A percentile compares a stretch with the other conserved stretches of the same genome.
Evolutionary conservation across 1,140 invertebrate species (phyloP).

Genomic region (Aleiodes sp.): DNA sequence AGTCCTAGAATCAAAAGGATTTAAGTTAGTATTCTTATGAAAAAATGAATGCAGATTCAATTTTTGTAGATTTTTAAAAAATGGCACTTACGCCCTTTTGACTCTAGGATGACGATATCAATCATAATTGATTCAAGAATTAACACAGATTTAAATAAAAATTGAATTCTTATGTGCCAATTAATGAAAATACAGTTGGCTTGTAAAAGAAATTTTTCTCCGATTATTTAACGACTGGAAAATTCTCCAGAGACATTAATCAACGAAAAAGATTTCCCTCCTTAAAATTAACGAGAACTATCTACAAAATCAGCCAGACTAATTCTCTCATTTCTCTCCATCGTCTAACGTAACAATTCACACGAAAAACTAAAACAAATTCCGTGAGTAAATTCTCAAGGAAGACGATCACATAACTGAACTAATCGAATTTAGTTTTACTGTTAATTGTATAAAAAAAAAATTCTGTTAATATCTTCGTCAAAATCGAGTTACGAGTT

Average conservation of each 20-base stretch:
- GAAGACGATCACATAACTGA: constrained; percentile 38
- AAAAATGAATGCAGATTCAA: too few species aligned
- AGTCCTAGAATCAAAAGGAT: too few species aligned
- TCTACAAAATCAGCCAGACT: background rate
- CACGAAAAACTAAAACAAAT: constrained; percentile 36
- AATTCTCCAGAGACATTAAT: too few species aligned
- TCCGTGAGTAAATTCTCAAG: constrained; percentile 52
- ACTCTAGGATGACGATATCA: too few species aligned
- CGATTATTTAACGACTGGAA: too few species aligned
- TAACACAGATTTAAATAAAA: background rate
- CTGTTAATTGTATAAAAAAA: background rate
- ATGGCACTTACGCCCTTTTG: too few species aligned
- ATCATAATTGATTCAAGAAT: too few species aligned
- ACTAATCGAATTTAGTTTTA: constrained; percentile 9
- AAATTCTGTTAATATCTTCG: background rate
- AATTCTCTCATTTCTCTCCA: background rate
- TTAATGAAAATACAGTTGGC: background rate
- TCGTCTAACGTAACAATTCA: constrained; percentile 47
- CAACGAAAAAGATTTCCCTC: background rate
- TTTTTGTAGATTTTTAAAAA: too few species aligned
- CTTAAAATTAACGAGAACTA: background rate
- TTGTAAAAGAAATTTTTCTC: background rate
- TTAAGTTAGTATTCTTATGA: too few species aligned
- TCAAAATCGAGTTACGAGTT: background rate
- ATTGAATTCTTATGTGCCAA: background rate